These are phyloP conservation scores for Adineta ricciae DNA, from an alignment of 2,888 invertebrate genomes.

Conservation along the genomic window DNA sequence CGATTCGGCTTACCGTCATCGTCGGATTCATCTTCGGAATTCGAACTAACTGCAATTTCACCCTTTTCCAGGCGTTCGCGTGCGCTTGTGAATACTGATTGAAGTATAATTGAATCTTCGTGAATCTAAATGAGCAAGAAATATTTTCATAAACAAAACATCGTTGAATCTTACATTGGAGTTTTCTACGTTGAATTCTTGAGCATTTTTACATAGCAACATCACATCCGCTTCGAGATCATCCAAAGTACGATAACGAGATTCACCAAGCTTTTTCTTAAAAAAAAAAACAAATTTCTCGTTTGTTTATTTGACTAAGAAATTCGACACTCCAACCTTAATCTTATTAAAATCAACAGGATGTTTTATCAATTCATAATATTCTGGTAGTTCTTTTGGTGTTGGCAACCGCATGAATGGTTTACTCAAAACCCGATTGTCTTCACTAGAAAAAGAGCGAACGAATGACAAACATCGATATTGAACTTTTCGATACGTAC, in stretches of 20 bases:
- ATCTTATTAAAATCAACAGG: constrained; percentile 91
- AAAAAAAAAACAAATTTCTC: not conserved
- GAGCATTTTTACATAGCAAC: constrained; percentile 88
- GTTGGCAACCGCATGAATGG: constrained; percentile 92
- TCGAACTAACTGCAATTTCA: not conserved
- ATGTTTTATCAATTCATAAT: constrained; percentile 88
- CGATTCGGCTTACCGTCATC: not conserved
- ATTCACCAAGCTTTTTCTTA: constrained; percentile 46
- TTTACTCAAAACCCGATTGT: constrained; percentile 74
- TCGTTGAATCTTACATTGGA: constrained; percentile 52
- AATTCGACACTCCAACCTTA: constrained; percentile 24
- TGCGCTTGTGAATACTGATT: constrained; percentile 55
- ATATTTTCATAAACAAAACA: too few species aligned
- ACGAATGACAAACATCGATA: not conserved
- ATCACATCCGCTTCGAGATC: constrained; percentile 70
- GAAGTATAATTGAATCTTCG: constrained; percentile 85
- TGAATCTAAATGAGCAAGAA: constrained; percentile 61
- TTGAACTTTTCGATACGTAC: not conserved
- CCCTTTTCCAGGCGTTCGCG: constrained; percentile 48
- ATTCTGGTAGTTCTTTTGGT: constrained; percentile 80
- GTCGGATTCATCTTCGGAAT: constrained; percentile 16
- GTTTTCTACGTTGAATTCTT: constrained; percentile 88
- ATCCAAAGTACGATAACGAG: constrained; percentile 58
- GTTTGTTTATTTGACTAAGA: not conserved
- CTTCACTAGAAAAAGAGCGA: constrained; percentile 42